These are phyloP conservation scores for Callochromis pleurospilus DNA, from an alignment of 2,113 vertebrate species.

Conservation along the genomic window DNA sequence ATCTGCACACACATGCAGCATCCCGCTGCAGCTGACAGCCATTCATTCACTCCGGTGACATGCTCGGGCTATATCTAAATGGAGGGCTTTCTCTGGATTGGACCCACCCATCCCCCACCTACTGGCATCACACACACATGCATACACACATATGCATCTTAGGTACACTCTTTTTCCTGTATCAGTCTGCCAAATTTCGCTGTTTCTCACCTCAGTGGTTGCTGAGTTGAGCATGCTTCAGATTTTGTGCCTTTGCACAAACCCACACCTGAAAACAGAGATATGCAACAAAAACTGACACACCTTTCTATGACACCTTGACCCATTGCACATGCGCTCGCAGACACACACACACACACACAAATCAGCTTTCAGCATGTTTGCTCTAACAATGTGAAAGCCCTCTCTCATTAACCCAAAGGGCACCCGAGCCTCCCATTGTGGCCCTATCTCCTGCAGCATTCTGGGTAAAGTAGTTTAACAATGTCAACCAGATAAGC, in stretches of 20 bases:
- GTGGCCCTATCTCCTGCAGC: slow-evolving; percentile 62
- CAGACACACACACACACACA: background rate
- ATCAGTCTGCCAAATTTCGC: background rate
- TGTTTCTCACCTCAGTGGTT: background rate
- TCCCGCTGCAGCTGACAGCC: slow-evolving; percentile 57
- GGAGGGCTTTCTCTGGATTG: slow-evolving; percentile 43
- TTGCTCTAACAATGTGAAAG: slow-evolving; percentile 57
- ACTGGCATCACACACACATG: background rate
- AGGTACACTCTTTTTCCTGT: background rate
- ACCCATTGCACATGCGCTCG: slow-evolving; percentile 7
- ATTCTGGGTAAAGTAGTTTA: slow-evolving; percentile 75
- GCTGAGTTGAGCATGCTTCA: background rate
- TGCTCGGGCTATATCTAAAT: slow-evolving; percentile 48
- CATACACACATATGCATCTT: background rate
- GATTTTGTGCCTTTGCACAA: background rate
- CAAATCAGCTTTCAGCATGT: slow-evolving; percentile 33
- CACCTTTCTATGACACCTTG: slow-evolving; percentile 39
- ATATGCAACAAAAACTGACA: background rate
- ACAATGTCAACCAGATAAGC: slow-evolving; percentile 72
- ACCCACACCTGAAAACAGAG: background rate
- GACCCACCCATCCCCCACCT: background rate
- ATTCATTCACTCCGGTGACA: slow-evolving; percentile 60
- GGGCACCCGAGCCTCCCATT: slow-evolving; percentile 56
- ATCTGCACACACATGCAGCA: slow-evolving; percentile 10
- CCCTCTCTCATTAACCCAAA: slow-evolving; percentile 66